Percentiles rank a stretch among this genome's conserved stretches.
Evolutionary conservation across 2,797 vertebrate genomes (phyloP).

Genomic region (Peromyscus attwateri): DNA sequence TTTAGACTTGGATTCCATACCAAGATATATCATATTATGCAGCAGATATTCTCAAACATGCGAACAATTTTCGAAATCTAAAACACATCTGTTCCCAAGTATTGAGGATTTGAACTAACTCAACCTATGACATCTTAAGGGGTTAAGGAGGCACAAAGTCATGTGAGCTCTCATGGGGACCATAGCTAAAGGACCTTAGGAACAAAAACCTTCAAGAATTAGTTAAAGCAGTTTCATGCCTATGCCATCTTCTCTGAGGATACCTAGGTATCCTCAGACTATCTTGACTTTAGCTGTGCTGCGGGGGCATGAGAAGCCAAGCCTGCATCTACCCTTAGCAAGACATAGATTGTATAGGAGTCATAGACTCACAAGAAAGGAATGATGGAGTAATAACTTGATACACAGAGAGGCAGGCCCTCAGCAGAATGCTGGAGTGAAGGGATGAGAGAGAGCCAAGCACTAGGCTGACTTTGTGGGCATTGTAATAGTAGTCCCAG

Average conservation of each 20-base stretch:
- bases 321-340: not conserved
- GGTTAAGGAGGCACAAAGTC: not conserved
- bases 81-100: not conserved
- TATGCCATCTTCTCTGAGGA: not conserved
- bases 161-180: not conserved
- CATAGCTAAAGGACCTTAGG: not conserved
- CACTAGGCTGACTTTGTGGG: not conserved
- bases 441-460: not conserved
- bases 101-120: not conserved
- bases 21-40: not conserved
- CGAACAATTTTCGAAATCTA: not conserved
- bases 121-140: not conserved
- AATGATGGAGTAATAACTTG: not conserved
- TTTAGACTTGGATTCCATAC: not conserved
- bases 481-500: too few species aligned
- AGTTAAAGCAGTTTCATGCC: not conserved
- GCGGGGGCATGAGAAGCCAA: not conserved
- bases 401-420: not conserved
- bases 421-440: not conserved
- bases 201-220: not conserved
- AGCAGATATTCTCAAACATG: not conserved
- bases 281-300: not conserved
- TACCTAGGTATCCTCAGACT: not conserved
- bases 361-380: not conserved
- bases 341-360: not conserved